Base-by-base conservation (phyloP, 2,888 invertebrate species). In the Eilema griseolum region DNA sequence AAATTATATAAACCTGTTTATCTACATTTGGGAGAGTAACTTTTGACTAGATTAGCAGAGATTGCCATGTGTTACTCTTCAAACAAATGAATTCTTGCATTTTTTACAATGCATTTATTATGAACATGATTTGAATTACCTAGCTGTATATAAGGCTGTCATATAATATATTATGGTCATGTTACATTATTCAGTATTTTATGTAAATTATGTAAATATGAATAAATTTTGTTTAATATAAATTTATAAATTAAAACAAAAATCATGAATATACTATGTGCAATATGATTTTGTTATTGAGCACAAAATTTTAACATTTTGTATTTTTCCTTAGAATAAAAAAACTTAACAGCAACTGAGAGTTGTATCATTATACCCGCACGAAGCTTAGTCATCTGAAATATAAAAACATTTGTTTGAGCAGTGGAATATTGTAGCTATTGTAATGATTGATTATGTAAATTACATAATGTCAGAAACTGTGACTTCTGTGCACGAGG, bases 21-120 rank as follows among this genome's bases (percentile, higher is more conserved):
- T 75, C 82, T 74, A 78, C 86, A 85, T 81, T 80, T 83, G 72
- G 71, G 76, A 84, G 85, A 90, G 87, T 90, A 90, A 88, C 86
- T 72, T 82, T 88, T 93, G 94, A 94, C 94, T 94, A 94, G 93
- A 86, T 83, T 86, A 88, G 86, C 86, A 88, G 79, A 85, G 77
- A 84, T 84, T 90, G 87, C 85, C 83, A 79, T 84, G 84, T 81
- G 83, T 89, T 86, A 89, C 89, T 89, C 85, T 72, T 73, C 75
- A 63, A 75, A 80, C 76, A 76, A 80, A 76, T 78, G 66, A 74
- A 70, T 74, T 64, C 71, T 81, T 81, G 82, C 84, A 83, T 83
- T 86, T 78, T 69, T 78, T 71, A 71, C 67, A 81, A 85, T 85
- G 85, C 84, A 88, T 89, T 89, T 87, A 87, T 77, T 78, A 79